Base-by-base conservation (phyloP, 2,888 invertebrate species). In the Panzeria rudis region DNA sequence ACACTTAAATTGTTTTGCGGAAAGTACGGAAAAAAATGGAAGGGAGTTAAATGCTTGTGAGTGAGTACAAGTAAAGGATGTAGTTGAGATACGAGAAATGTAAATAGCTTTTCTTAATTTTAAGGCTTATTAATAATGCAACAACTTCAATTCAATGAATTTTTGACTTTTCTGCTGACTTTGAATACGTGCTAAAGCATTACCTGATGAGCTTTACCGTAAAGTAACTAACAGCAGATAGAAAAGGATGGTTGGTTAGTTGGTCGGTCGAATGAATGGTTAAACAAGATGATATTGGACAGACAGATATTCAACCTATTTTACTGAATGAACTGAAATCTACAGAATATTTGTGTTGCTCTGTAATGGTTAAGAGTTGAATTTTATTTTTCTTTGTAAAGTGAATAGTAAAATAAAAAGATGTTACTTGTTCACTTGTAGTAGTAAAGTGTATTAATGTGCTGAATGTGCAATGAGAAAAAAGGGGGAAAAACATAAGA, bases 121-220 rank as follows among this genome's bases (percentile, higher is more conserved):
- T 83, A 77, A 87, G 77, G 83, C 73, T 83, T 82, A 84, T 83
- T 80, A 84, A 86, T 83, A 86, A 84, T 78, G 83, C 86, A 86
- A 86, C 83, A 83, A 80, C 86, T 80, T 83, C 75, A 82, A 85
- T 85, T 85, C 82, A 85, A 85, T 85, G 85, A 85, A 85, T 79
- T 82, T 85, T 85, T 82, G 85, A 85, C 85, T 85, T 82, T 85
- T 85, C 77, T 85, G 85, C 85, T 85, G 85, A 85, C 82, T 85
- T 82, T 82, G 85, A 82, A 71, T 85, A 85, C 85, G 85, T 85
- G 85, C 85, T 79, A 66, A 64, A 85, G 78, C 85, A 85, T 85
- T 85, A 85, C 85, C 85, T 85, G 82, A 85, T 79, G 82, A 85
- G 85, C 85, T 85, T 83, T 75, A 56, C 47, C 56, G 41, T 20